Conservation (phyloP, 35 echinoderm and acorn worm genomes). For the Apostichopus parvimensis region DNA sequence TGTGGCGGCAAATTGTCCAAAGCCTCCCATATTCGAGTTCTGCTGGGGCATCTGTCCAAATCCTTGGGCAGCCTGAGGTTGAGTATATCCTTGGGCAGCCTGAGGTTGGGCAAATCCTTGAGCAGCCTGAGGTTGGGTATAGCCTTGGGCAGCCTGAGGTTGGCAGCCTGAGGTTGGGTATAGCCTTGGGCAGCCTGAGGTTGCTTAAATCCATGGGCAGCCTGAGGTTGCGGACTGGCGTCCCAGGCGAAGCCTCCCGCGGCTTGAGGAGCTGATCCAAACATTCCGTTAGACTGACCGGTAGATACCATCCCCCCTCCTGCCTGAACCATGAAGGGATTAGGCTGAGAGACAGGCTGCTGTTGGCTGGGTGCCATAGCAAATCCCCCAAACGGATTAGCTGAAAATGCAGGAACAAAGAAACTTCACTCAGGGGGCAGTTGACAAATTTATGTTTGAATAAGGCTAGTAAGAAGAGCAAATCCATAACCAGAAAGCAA, state of each 20-base stretch:
- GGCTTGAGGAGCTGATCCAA: background rate
- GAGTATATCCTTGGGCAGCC: background rate
- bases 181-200: no score
- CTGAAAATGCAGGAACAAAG: background rate
- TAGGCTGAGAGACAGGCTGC: conserved; percentile 1
- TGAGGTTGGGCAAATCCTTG: no score
- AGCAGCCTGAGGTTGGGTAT: no score
- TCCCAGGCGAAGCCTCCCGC: conserved; percentile 8
- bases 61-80: conserved; percentile 10
- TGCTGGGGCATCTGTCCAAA: conserved; percentile 26
- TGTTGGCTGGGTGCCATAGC: background rate
- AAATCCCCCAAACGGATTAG: conserved; percentile 42
- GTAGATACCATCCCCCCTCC: background rate
- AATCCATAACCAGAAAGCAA: no score
- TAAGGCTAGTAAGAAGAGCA: no score
- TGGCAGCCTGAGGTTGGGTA: no score
- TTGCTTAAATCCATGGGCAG: no score
- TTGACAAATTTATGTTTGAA: no score
- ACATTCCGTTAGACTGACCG: conserved; percentile 19
- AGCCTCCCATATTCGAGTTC: conserved; percentile 3
- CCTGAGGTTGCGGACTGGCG: background rate
- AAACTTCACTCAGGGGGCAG: background rate
- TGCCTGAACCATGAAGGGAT: conserved; percentile 16
- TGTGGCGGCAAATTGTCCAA: conserved; percentile 13
- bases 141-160: no score